Evolutionary conservation across 2,888 invertebrate genomes (phyloP).

Genomic region (Amphipoea lucens): DNA sequence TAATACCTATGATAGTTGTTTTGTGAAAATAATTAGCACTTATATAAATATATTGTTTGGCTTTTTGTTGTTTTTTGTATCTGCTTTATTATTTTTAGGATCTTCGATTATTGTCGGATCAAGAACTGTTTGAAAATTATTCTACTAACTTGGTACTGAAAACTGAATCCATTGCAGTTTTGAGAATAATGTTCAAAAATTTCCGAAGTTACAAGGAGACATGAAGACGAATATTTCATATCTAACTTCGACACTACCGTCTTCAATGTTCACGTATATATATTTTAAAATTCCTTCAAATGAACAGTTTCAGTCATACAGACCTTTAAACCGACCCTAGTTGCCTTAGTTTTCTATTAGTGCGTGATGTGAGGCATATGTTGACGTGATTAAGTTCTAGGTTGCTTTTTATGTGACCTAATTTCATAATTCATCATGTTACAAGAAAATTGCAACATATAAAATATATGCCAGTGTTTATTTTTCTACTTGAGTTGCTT

Average conservation of each 20-base stretch:
- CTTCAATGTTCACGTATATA: neutral
- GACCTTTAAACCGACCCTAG: constrained; percentile 25
- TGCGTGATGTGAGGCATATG: constrained; percentile 63
- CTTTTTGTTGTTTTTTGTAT: neutral
- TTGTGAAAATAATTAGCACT: constrained; percentile 4
- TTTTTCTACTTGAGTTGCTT: constrained; percentile 22
- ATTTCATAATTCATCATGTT: constrained; percentile 62
- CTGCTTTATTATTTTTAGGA: neutral
- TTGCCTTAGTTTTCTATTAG: constrained; percentile 45
- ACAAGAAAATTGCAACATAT: constrained; percentile 53
- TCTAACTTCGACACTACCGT: neutral
- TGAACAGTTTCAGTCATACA: constrained; percentile 12
- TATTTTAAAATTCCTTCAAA: neutral
- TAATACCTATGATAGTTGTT: neutral
- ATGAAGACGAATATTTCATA: neutral
- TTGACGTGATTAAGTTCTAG: constrained; percentile 65
- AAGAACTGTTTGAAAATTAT: neutral
- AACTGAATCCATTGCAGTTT: neutral
- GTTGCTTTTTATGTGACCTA: constrained; percentile 70
- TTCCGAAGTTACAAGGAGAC: neutral
- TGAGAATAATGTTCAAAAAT: neutral
- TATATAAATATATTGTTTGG: neutral
- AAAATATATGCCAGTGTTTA: constrained; percentile 24
- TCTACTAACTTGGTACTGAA: neutral
- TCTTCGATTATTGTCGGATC: neutral